Base-by-base conservation (phyloP, 2,888 invertebrate species). In the Tinea pellionella region DNA sequence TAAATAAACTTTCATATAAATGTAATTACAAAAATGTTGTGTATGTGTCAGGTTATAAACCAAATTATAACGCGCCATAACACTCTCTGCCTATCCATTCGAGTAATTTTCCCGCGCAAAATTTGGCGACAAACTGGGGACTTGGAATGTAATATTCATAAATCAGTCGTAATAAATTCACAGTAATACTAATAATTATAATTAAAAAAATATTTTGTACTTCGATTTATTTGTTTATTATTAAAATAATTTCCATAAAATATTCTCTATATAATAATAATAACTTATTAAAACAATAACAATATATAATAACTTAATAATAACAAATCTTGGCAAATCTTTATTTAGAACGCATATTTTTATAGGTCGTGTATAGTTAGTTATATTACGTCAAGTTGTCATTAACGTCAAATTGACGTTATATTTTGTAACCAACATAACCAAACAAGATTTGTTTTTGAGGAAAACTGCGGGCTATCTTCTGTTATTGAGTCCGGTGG, bases 21-120 rank as follows among this genome's bases (percentile, higher is more conserved):
- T 6, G 24, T 24, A 24, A 24, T 24, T 24, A 6, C 6, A 24
- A 24, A 24, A 24, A 24, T 24, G 24, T 24, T 24, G 24, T 24
- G 24, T 37, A 37, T 37, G 78, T 80, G 83, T 80, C 70, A 76
- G 76, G 82, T 72, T 80, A 83, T 86, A 87, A 86, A 87, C 78
- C 74, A 87, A 87, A 87, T 87, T 84, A 82, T 79, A 77, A 78
- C 87, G 87, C 85, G 66, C 81, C 87, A 87, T 87, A 86, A 79
- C 80, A 70, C 78, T 73, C 68, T 75, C 64, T 75, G 80, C 77
- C 81, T 81, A 82, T 71, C 84, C 84, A 80, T 67, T 83, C 82
- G 87, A 83, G 75, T 79, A 85, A 87, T 83, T 41, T 24, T 43
- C 80, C 77, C 81, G 81, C 73, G 18, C 79, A 74, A 72, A 74